phyloP scores from a whole-genome alignment of 2,888 invertebrate species.

The Eucriotettix oculatus region DNA sequence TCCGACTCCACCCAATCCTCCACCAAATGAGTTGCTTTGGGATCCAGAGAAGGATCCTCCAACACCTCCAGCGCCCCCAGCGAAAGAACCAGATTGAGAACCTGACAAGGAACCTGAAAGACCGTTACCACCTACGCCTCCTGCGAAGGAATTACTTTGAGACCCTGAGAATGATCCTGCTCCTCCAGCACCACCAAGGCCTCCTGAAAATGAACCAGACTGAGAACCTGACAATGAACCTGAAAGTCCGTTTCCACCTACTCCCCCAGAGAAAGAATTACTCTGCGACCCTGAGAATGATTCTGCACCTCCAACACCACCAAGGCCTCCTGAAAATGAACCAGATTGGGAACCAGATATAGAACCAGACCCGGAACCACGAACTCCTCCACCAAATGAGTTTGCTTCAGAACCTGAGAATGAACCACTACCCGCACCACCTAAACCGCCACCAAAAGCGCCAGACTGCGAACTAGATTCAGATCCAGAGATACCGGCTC shows the following conservation, averaged over 20 bases:
- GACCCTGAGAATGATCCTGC: not conserved
- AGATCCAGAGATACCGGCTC: not conserved
- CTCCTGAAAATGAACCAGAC: not conserved
- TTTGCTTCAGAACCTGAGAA: not conserved
- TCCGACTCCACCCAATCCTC: not conserved
- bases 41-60: not conserved
- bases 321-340: too few relatives aligned
- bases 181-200: not conserved
- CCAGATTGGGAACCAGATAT: too few relatives aligned
- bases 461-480: not conserved
- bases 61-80: not conserved
- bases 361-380: too few relatives aligned
- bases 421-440: not conserved
- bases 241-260: too few relatives aligned
- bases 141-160: not conserved
- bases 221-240: not conserved
- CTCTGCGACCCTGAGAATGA: too few relatives aligned
- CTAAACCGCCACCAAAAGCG: not conserved
- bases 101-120: too few relatives aligned
- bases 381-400: not conserved
- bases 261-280: too few relatives aligned
- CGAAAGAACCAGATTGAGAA: too few relatives aligned
- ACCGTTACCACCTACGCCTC: not conserved
- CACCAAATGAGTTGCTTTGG: not conserved
- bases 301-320: too few relatives aligned